Evolutionary conservation across 2,888 invertebrate species (phyloP).

Genomic region (Frankliniella intonsa): DNA sequence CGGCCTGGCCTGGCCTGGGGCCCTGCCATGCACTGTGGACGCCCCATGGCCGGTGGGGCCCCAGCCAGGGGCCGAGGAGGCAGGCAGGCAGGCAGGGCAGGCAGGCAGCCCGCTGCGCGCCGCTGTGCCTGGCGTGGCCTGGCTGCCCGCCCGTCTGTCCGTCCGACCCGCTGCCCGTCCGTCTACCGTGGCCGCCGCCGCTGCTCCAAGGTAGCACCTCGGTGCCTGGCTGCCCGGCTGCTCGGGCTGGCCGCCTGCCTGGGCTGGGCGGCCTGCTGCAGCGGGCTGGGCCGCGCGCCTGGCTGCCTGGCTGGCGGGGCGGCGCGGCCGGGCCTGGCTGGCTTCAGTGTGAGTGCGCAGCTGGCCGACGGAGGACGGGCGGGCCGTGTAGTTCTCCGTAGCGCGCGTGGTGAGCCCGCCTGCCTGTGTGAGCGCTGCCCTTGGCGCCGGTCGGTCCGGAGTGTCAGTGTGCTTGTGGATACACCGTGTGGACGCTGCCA

Average conservation of each 20-base stretch:
- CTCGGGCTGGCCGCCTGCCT: background rate
- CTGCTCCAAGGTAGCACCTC: slow-evolving; percentile 11
- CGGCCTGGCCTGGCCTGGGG: too few relatives aligned
- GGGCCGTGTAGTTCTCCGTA: background rate
- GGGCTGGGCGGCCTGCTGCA: background rate
- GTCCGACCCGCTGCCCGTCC: background rate
- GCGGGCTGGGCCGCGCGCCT: background rate
- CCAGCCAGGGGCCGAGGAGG: background rate
- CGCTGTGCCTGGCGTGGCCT: background rate
- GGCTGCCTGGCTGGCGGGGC: background rate
- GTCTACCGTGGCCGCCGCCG: background rate
- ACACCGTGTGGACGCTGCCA: background rate
- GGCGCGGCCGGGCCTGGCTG: too few relatives aligned
- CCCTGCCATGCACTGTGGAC: too few relatives aligned
- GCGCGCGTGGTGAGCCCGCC: background rate
- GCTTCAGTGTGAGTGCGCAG: slow-evolving; percentile 2
- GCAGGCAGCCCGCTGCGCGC: slow-evolving; percentile 2
- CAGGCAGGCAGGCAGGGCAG: background rate
- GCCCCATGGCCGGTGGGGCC: background rate
- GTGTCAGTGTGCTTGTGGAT: slow-evolving; percentile 6
- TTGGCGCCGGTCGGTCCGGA: background rate
- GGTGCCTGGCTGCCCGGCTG: background rate
- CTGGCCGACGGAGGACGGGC: slow-evolving; percentile 3
- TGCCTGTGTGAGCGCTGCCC: background rate
- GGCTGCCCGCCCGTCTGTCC: background rate